phyloP scores from a whole-genome alignment of 2,888 invertebrate genomes.

The Drosophila hamatofila region DNA sequence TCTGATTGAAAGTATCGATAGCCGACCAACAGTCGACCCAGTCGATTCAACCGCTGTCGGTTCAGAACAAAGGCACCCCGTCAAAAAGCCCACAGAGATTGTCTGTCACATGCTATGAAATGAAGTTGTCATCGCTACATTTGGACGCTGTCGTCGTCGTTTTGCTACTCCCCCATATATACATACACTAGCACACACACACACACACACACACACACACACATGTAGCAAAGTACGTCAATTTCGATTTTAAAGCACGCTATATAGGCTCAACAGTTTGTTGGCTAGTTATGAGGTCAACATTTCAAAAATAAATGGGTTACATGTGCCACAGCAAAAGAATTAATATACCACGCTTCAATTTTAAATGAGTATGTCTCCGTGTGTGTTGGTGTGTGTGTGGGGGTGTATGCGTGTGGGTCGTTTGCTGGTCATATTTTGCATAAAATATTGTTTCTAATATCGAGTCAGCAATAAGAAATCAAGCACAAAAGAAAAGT shows the following conservation, averaged over 20 bases:
- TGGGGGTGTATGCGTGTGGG: slow-evolving; percentile 4
- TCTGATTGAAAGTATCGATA: slow-evolving; percentile 80
- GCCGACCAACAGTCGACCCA: slow-evolving; percentile 14
- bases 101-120: slow-evolving; percentile 62
- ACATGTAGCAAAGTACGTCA: slow-evolving; percentile 15
- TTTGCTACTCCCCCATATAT: slow-evolving; percentile 28
- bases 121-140: slow-evolving; percentile 78
- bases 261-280: slow-evolving; percentile 58
- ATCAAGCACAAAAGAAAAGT: slow-evolving; percentile 7
- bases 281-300: slow-evolving; percentile 71
- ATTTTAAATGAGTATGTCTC: slow-evolving; percentile 2
- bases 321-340: slow-evolving; percentile 55
- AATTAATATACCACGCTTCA: slow-evolving; percentile 9
- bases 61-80: slow-evolving; percentile 51
- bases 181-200: neutral
- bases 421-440: slow-evolving; percentile 7
- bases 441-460: slow-evolving; percentile 26
- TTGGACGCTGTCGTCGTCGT: slow-evolving; percentile 65
- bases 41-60: slow-evolving; percentile 32
- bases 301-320: slow-evolving; percentile 77
- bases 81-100: slow-evolving; percentile 46
- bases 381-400: slow-evolving; percentile 4
- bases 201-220: neutral
- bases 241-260: slow-evolving; percentile 59
- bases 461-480: slow-evolving; percentile 6